Base-by-base conservation (phyloP, 2,113 vertebrate genomes). In the Grammomys surdaster region DNA sequence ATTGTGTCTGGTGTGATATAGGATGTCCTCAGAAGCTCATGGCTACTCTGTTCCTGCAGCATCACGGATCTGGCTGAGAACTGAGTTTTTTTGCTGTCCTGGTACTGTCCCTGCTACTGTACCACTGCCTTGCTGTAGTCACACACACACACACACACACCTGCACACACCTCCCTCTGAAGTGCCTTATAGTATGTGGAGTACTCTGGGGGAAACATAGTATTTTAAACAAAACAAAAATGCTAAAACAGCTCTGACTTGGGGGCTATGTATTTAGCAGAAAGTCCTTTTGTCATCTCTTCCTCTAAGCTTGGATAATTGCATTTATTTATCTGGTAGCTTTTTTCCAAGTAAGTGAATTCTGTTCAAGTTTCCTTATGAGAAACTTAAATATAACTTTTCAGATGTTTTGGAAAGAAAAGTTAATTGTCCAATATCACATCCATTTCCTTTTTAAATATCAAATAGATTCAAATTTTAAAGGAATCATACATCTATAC, bases 301-400 rank as follows among this genome's bases (percentile, higher is more conserved):
- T 76, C 60, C 31, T 78, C 17, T 85, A 48, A 65, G 54, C 88
- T 93, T 92, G 31, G 36, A 89, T 91, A 67, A 67, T 40, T 87
- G 63, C 65, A 36, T 90, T 96, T 94, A 36, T 88, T 96, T 94
- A 65, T 6, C 69, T 88, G 40, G 22, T 7, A 92, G 51, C 36
- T 86, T 69, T 46, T 78, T 36, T 22, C 65, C 48, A 76, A 69
- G 8, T 89, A 88, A 92, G 31, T 70, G 10, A 91, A 48, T 89
- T 89, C 7, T 46, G 13, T 75, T 76, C 46, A 69, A 36, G 51
- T 58, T 93, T 24, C 60, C 67, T 95, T 82, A 63, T 93, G 81
- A 91, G 93, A 95, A 77, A 69, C 82, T 58, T 84, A 90, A 81
- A 48, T 22, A 90, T 67, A 95, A 70, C 26, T 90, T 65, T 88